Base-by-base conservation (phyloP, 2,797 vertebrate genomes). In the Holocentrus rufus region DNA sequence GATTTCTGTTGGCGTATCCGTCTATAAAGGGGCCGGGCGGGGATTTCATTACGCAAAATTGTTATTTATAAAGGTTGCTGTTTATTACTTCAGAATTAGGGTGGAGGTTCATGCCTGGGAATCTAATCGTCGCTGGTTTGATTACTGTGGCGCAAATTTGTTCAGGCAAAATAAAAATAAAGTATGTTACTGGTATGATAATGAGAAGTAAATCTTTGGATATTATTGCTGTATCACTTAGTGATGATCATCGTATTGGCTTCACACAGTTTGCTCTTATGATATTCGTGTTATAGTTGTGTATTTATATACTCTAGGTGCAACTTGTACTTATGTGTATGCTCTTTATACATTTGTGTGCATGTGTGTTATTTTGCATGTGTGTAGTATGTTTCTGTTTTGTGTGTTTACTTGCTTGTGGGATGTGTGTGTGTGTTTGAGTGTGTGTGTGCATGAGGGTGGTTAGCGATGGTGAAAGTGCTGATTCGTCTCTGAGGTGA, bases 141-240 rank as follows among this genome's bases (percentile, higher is more conserved):
- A 55, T 66, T 54, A n/a, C 22, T 36, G 15, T 46, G 55, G n/a
- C 55, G 44, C 22, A 53, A 69, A 70, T 57, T 3, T 56, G 53
- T 10, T 44, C 46, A 20, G 18, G 27, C 13, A 17, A 14, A 25
- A 20, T 7, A 31, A 15, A 18, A 27, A n/a, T 65, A 10, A 42
- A 42, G 39, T 3, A 42, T 42, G 10, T 13, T 13, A 42, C 39
- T 11, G 4, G 14, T 42, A 10, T 42, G 39, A 14, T 42, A 42
- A 14, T 42, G 39, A 11, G 39, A 11, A 11, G 3, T 14, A 2
- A 11, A 10, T 42, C 10, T 11, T 42, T 11, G 39, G 9, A 11
- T 11, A 3, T 42, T 42, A 30, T 22, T 36, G n/a, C 22, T n/a
- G 25, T 31, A 31, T 10, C 10, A 18, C 10, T 27, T 17, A 17